phyloP scores from a whole-genome alignment of 2,797 vertebrate species.

The Centroberyx gerrardi region DNA sequence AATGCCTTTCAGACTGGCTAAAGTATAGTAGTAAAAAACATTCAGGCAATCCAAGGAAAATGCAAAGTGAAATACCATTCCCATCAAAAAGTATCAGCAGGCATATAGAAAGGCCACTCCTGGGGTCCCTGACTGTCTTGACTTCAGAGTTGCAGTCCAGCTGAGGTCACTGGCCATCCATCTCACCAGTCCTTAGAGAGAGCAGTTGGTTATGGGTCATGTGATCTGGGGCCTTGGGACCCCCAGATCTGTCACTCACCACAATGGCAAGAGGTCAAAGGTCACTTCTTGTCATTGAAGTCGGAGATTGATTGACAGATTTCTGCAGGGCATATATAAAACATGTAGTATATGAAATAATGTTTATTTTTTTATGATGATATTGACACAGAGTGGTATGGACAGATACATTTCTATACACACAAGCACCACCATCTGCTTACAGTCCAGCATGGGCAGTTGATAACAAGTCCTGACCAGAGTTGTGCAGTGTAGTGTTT shows the following conservation, averaged over 20 bases:
- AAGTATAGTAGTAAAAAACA: too few species aligned
- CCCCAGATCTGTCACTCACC: slow-evolving; percentile 49
- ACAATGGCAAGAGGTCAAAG: slow-evolving; percentile 37
- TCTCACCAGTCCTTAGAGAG: slow-evolving; percentile 39
- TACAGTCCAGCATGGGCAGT: not conserved
- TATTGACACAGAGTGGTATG: not conserved
- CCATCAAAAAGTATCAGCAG: not conserved
- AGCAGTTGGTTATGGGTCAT: slow-evolving; percentile 35
- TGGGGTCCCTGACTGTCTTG: not conserved
- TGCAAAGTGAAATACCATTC: not conserved
- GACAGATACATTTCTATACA: not conserved
- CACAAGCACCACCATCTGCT: not conserved
- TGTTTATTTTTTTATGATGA: not conserved
- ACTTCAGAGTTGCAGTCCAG: not conserved
- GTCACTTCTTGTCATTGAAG: slow-evolving; percentile 7
- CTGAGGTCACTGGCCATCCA: slow-evolving; percentile 37
- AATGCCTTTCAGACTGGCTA: too few species aligned
- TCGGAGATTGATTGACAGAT: slow-evolving; percentile 6
- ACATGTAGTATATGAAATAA: not conserved
- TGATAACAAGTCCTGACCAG: too few species aligned
- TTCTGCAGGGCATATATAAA: slow-evolving; percentile 4
- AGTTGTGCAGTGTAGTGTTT: too few species aligned
- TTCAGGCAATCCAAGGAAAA: too few species aligned
- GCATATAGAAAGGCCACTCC: not conserved
- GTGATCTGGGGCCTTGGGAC: slow-evolving; percentile 35